A percentile compares a stretch with the other conserved stretches of the same genome.
phyloP scores from a whole-genome alignment of 2,113 vertebrate genomes.

The Tenebrosternarchus preto region DNA sequence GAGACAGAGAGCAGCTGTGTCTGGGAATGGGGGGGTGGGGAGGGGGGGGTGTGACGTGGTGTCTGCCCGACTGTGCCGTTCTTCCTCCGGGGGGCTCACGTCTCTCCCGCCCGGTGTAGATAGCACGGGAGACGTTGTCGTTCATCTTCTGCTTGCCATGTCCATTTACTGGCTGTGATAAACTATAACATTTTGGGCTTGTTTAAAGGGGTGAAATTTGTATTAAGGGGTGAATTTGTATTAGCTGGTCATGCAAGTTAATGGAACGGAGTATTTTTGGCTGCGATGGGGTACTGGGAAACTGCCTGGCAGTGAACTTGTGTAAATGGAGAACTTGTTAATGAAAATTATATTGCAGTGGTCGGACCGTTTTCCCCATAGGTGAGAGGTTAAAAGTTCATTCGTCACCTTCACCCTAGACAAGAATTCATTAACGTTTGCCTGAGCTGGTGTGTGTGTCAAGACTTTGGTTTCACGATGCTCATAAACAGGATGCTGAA shows the following conservation, averaged over 20 bases:
- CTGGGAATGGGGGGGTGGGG: conserved; percentile 45
- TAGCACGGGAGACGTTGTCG: conserved; percentile 24
- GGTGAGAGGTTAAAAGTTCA: conserved; percentile 28
- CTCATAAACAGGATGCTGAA: conserved; percentile 83
- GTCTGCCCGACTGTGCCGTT: conserved; percentile 59
- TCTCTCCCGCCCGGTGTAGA: conserved; percentile 19
- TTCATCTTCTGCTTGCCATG: not conserved
- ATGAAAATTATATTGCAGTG: not conserved
- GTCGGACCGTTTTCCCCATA: not conserved
- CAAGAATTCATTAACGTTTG: conserved; percentile 80
- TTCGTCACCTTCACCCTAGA: conserved; percentile 74
- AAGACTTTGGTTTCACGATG: conserved; percentile 75
- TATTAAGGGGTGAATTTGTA: not conserved
- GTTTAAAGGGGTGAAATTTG: not conserved
- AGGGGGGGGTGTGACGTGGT: conserved; percentile 53
- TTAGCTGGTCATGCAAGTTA: not conserved
- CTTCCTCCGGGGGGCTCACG: conserved; percentile 63
- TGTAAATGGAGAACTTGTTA: not conserved
- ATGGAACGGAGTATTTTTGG: no score
- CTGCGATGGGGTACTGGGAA: not conserved
- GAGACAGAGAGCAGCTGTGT: conserved; percentile 60
- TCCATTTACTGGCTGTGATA: not conserved
- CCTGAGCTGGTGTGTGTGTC: conserved; percentile 74
- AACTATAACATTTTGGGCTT: not conserved
- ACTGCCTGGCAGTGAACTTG: not conserved